Evolutionary conservation across 2,797 vertebrate genomes (phyloP), one percentile per base, ranked within the genome.

Genomic region (Mormyrus hasselquistii): DNA sequence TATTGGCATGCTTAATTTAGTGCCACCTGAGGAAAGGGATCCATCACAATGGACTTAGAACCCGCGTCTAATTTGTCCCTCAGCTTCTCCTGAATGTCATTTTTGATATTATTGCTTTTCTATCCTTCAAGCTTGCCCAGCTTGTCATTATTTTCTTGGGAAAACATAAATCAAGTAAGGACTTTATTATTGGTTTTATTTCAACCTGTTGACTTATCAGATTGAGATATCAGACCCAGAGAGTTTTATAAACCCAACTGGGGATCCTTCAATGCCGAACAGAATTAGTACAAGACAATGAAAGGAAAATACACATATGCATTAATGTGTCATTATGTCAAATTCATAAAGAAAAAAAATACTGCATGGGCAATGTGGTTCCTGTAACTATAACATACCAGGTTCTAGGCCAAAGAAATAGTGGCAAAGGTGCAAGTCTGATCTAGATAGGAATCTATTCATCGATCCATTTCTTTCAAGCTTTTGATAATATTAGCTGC

Each of bases 1-100:
- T 55, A 50, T 84, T 52, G 85, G 49, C 12, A 86, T 89, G 29
- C 88, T 76, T 65, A 88, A 90, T 88, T 69, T 79, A 41, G 38
- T 83, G 52, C 14, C 57, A 62, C 73, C 25, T 65, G 65, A 83
- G 89, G 83, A 88, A 57, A 76, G 19, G 41, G 8, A 69, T 62
- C 87, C 44, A 84, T 38, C 34, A 19, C 14, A 3, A 79, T 79
- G 73, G 16, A 79, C 53, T 73, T 38, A 53, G 38, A 57, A 16
- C 22, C 62, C 41, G n/a, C 47, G 7, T 87, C 47, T 84, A 62
- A 88, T 73, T 84, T 19, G 44, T 69, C 44, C 29, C 73, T 82
- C 38, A 29, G 29, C 38, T 53, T 25, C 52, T 41, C n/a, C 73
- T 83, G 50, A 59, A 88, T 83, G 52, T 22, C 59, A 86, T 73